Evolutionary conservation across 2,888 invertebrate genomes (phyloP).

Genomic region (Rhimphoctona megacephalus): DNA sequence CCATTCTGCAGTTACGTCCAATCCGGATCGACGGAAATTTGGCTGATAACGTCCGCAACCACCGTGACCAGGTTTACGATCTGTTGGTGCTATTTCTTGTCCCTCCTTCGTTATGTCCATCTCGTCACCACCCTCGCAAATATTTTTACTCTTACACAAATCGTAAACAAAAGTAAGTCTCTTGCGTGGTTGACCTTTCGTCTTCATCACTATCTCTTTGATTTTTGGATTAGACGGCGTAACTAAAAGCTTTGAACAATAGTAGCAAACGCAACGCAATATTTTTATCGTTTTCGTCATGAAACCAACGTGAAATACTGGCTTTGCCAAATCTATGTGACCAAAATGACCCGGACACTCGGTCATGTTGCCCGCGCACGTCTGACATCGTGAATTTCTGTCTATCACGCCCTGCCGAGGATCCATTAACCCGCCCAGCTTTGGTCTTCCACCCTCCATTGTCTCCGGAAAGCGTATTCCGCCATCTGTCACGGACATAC

Average conservation of each 20-base stretch:
- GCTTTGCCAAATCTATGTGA: conserved; percentile 98
- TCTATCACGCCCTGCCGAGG: conserved; percentile 99
- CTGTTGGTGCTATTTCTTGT: conserved; percentile 85
- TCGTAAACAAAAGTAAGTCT: conserved; percentile 98
- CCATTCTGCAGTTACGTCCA: conserved; percentile 99
- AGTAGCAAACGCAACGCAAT: conserved; percentile 99
- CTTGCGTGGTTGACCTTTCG: conserved; percentile 98
- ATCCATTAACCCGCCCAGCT: conserved; percentile 99
- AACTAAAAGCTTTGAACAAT: conserved; percentile 98
- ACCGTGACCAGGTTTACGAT: conserved; percentile 92
- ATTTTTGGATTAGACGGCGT: conserved; percentile 97
- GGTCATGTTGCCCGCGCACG: conserved; percentile 98
- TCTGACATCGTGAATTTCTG: conserved; percentile 96
- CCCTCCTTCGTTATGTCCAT: conserved; percentile 96
- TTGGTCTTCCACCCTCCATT: conserved; percentile 99
- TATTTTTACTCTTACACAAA: conserved; percentile 98
- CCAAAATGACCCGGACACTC: conserved; percentile 99
- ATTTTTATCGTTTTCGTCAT: conserved; percentile 98
- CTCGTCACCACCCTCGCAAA: conserved; percentile 99
- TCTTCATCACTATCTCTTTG: conserved; percentile 97
- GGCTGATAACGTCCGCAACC: conserved; percentile 99
- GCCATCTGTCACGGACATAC: conserved; percentile 99
- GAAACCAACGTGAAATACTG: conserved; percentile 99
- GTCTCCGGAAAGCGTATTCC: conserved; percentile 99
- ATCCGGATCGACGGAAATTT: conserved; percentile 93